These are phyloP conservation scores for Limanda limanda DNA, from an alignment of 2,113 vertebrate genomes.

Conservation along the genomic window DNA sequence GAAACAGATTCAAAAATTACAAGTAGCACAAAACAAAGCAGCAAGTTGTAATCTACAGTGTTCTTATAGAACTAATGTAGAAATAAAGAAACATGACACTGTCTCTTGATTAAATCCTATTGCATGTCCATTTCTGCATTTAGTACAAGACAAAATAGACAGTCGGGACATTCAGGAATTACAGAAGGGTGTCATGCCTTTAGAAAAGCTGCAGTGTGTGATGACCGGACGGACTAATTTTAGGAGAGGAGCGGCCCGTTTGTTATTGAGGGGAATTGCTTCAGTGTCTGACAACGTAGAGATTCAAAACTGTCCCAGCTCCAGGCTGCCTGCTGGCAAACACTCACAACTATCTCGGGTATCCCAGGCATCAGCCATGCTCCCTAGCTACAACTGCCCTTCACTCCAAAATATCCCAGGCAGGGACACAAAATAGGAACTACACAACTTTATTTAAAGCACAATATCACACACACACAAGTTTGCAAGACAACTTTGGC, in stretches of 20 bases:
- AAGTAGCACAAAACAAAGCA: no score
- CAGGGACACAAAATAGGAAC: slow-evolving; percentile 28
- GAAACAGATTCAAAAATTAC: no score
- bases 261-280: slow-evolving; percentile 58
- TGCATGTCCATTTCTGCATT: slow-evolving; percentile 16
- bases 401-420: slow-evolving; percentile 18
- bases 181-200: slow-evolving; percentile 38
- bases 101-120: slow-evolving; percentile 4
- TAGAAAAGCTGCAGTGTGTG: slow-evolving; percentile 13
- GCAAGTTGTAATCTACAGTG: no score
- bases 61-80: no score
- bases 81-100: background rate
- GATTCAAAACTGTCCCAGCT: slow-evolving; percentile 58
- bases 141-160: slow-evolving; percentile 21
- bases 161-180: slow-evolving; percentile 26
- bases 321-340: slow-evolving; percentile 59
- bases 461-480: background rate
- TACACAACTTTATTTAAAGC: slow-evolving; percentile 19
- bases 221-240: slow-evolving; percentile 61
- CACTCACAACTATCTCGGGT: slow-evolving; percentile 59
- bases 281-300: slow-evolving; percentile 58
- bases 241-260: slow-evolving; percentile 57
- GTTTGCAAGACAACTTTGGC: slow-evolving; percentile 20
- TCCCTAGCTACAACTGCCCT: slow-evolving; percentile 51
- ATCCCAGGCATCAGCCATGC: slow-evolving; percentile 64